A percentile compares a stretch with the other conserved stretches of the same genome.
Conservation (phyloP, 2,888 invertebrate genomes). For the Gortyna flavago region DNA sequence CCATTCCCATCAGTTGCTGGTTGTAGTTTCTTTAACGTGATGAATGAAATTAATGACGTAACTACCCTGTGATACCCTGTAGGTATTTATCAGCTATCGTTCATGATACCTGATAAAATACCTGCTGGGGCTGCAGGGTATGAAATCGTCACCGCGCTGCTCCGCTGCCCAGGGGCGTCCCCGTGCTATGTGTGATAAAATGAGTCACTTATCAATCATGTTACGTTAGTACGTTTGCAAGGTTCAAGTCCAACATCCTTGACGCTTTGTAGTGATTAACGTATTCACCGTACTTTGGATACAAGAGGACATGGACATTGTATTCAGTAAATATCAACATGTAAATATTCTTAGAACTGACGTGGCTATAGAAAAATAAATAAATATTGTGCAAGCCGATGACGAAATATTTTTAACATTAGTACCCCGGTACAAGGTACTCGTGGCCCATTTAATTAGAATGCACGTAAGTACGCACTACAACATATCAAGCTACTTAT, state of each 20-base stretch:
- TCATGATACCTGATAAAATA: not conserved
- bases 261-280: slow-evolving; percentile 6
- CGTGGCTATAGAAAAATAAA: slow-evolving; percentile 33
- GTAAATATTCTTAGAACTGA: slow-evolving; percentile 26
- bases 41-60: not conserved
- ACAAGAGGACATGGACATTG: slow-evolving; percentile 17
- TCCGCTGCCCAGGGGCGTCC: not conserved
- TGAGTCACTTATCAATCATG: slow-evolving; percentile 5
- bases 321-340: slow-evolving; percentile 4
- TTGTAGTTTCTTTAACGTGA: not conserved
- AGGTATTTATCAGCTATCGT: too few relatives aligned
- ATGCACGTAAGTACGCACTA: not conserved
- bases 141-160: not conserved
- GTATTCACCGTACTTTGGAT: slow-evolving; percentile 38
- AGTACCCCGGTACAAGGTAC: not conserved
- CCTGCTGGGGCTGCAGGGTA: not conserved
- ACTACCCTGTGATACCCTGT: not conserved
- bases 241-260: slow-evolving; percentile 27
- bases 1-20: not conserved
- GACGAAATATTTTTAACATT: slow-evolving; percentile 27
- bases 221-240: not conserved
- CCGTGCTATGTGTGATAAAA: not conserved
- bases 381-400: slow-evolving; percentile 46
- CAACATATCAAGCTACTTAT: not conserved
- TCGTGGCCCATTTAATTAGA: slow-evolving; percentile 1